Evolutionary conservation across 2,797 vertebrate genomes (phyloP).

Genomic region (Sebastes cheni): DNA sequence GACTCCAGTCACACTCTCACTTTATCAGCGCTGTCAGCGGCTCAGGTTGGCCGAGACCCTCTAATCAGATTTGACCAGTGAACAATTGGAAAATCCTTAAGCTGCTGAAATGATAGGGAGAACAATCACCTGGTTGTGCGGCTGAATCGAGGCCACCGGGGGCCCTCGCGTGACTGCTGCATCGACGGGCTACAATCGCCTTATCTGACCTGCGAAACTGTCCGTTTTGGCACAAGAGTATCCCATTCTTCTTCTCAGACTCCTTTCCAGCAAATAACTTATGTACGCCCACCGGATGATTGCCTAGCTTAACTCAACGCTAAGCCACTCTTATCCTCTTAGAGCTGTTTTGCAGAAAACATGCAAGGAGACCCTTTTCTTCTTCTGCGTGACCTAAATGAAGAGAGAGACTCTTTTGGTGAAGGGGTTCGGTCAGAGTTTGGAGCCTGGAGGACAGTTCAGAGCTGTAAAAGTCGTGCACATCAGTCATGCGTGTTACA

Average conservation of each 20-base stretch:
- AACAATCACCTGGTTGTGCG: constrained; percentile 69
- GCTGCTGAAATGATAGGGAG: constrained; percentile 46
- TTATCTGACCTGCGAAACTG: constrained; percentile 37
- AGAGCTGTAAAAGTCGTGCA: constrained; percentile 54
- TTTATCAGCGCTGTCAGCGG: constrained; percentile 39
- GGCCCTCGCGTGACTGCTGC: constrained; percentile 31
- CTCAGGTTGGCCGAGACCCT: constrained; percentile 42
- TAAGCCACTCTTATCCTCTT: constrained; percentile 75
- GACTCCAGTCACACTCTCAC: constrained; percentile 41
- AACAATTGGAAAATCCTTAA: constrained; percentile 55
- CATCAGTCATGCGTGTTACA: constrained; percentile 61
- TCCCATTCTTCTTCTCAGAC: constrained; percentile 55
- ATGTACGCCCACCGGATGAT: constrained; percentile 63
- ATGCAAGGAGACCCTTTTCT: constrained; percentile 58
- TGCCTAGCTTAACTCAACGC: constrained; percentile 65
- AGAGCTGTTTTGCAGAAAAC: constrained; percentile 65
- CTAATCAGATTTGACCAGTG: constrained; percentile 66
- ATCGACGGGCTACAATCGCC: constrained; percentile 41
- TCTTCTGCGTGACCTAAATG: constrained; percentile 47
- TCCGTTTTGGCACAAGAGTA: constrained; percentile 33
- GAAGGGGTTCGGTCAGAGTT: constrained; percentile 18
- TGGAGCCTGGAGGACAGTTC: constrained; percentile 12
- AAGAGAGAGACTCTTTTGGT: not conserved
- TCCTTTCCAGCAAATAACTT: constrained; percentile 57
- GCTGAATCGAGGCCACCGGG: constrained; percentile 44